phyloP scores from a whole-genome alignment of 2,113 vertebrate genomes.

The Pongo pygmaeus region DNA sequence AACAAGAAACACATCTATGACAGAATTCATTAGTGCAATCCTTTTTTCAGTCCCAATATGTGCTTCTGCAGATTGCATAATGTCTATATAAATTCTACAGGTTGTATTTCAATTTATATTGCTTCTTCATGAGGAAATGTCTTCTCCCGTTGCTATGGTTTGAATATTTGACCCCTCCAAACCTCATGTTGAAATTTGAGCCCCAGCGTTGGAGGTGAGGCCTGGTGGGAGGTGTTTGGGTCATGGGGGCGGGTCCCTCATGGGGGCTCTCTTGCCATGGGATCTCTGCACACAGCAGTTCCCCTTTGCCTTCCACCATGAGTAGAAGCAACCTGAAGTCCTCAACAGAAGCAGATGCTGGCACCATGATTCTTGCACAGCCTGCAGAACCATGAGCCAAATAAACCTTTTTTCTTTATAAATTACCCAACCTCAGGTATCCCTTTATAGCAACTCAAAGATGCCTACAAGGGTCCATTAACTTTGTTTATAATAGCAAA shows the following conservation, averaged over 20 bases:
- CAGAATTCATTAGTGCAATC: neutral
- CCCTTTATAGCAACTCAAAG: neutral
- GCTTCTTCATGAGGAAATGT: neutral
- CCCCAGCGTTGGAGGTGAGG: neutral
- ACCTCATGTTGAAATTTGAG: neutral
- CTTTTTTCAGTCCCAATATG: rapidly evolving
- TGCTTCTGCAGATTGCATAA: neutral
- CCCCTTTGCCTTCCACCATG: neutral
- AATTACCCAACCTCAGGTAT: neutral
- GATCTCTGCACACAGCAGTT: neutral
- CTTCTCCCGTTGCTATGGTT: neutral
- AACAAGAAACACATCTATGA: neutral
- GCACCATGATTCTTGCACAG: neutral
- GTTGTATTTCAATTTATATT: neutral
- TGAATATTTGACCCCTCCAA: neutral
- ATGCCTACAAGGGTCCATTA: neutral
- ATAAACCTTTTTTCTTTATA: neutral
- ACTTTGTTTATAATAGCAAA: slow-evolving; percentile 6
- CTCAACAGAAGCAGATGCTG: neutral
- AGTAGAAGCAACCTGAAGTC: neutral
- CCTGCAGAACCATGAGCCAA: neutral
- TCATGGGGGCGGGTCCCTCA: neutral
- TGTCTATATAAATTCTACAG: neutral
- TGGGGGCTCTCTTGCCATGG: neutral
- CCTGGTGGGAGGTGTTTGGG: neutral